phyloP scores from a whole-genome alignment of 2,797 vertebrate genomes.

The Bradypus variegatus region DNA sequence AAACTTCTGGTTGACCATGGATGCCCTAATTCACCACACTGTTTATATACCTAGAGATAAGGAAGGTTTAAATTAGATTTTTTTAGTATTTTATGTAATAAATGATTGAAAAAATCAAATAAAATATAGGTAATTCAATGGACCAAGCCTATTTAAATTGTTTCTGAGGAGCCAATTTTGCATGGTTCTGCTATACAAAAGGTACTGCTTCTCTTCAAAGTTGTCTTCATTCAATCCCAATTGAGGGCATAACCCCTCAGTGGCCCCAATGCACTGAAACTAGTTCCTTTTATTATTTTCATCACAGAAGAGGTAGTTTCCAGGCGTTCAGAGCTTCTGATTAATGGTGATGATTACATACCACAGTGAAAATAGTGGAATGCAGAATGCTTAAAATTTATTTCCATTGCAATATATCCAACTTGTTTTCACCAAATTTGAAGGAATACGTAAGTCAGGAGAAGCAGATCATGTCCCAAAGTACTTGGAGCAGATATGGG shows the following conservation, averaged over 20 bases:
- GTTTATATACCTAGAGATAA: not conserved
- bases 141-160: not conserved
- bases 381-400: not conserved
- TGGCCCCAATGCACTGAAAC: not conserved
- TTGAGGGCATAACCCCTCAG: not conserved
- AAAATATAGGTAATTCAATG: not conserved
- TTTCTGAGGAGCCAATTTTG: not conserved
- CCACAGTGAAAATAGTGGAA: conserved; percentile 30
- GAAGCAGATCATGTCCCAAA: not conserved
- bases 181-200: not conserved
- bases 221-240: not conserved
- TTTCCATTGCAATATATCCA: not conserved
- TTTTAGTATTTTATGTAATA: not conserved
- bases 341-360: conserved; percentile 48
- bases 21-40: not conserved
- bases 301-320: not conserved
- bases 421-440: not conserved
- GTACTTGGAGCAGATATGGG: not conserved
- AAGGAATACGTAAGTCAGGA: not conserved
- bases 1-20: not conserved
- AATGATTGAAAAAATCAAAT: not conserved
- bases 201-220: not conserved
- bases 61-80: not conserved
- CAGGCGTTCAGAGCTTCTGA: conserved; percentile 29
- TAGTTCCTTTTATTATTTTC: conserved; percentile 30